Base-by-base conservation (phyloP, 2,888 invertebrate species). In the Thysanoteuthis rhombus region DNA sequence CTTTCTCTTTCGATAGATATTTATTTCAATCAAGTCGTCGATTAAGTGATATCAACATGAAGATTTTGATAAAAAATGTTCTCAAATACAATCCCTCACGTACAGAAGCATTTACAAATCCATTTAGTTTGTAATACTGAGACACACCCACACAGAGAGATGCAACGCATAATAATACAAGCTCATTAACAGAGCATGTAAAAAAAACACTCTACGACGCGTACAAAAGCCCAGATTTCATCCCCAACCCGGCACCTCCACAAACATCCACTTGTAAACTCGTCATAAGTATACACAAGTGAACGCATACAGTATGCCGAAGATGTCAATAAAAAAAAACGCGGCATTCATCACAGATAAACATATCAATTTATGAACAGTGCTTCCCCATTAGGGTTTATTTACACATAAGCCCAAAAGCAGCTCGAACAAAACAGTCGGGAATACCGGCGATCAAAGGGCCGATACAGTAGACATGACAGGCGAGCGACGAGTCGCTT, bases 281-380 rank as follows among this genome's bases (percentile, higher is more conserved):
- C n/a, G 12, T 12, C 8, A n/a, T 5, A 75, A 25, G n/a, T 36
- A 36, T 75, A 75, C 75, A 75, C 75, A n/a, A 36, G 12, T 75
- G 10, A 75, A 75, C 12, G 75, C 10, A n/a, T 75, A 75, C n/a
- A 12, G 75, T n/a, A 36, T 75, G 10, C n/a, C n/a, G 36, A 36
- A 75, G n/a, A 75, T n/a, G 75, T 75, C 12, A 36, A 75, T 75
- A 36, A 36, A n/a, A n/a, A n/a, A 75, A n/a, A 36, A 36, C 8
- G n/a, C 19, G 1, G n/a, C 19, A 75, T 75, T 75, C n/a, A 75
- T 75, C n/a, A 36, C 75, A 75, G 36, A 75, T 75, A 75, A 75
- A 75, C 75, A 75, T 75, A 75, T 75, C 75, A 75, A 75, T 75
- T 75, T 75, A 75, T 75, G 75, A 75, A 75, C 75, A 75, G n/a